phyloP scores from a whole-genome alignment of 2,113 vertebrate species.

The Planiliza haematocheilus region DNA sequence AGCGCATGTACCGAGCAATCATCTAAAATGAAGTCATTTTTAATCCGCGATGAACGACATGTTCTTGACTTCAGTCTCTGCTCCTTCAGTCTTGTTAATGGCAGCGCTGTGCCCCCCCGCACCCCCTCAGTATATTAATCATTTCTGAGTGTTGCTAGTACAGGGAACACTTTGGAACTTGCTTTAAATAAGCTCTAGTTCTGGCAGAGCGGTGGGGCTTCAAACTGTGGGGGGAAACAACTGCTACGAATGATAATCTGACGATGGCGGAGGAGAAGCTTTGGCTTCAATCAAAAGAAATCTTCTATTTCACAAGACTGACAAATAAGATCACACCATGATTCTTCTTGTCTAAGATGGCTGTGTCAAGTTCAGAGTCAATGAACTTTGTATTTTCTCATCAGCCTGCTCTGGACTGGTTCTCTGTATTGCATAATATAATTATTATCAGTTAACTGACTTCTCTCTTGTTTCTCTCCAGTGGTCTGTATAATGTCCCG shows the following conservation, averaged over 20 bases:
- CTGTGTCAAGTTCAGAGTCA: slow-evolving; percentile 15
- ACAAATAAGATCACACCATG: slow-evolving; percentile 15
- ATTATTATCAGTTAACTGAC: not conserved
- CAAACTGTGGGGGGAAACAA: slow-evolving; percentile 60
- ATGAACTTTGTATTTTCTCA: slow-evolving; percentile 7
- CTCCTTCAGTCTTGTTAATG: slow-evolving; percentile 58
- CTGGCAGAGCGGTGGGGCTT: slow-evolving; percentile 59
- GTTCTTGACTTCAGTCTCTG: slow-evolving; percentile 62
- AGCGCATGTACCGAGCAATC: slow-evolving; percentile 49
- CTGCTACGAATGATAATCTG: slow-evolving; percentile 62
- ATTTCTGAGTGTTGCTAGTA: slow-evolving; percentile 70
- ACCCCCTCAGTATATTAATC: slow-evolving; percentile 68
- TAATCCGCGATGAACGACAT: slow-evolving; percentile 63
- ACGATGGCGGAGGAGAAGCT: slow-evolving; percentile 37
- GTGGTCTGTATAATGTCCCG: not conserved
- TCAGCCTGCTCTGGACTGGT: not conserved
- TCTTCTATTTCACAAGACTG: slow-evolving; percentile 42
- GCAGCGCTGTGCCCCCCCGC: slow-evolving; percentile 42
- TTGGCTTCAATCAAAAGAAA: slow-evolving; percentile 53
- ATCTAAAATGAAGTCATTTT: slow-evolving; percentile 56
- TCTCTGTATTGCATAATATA: not conserved
- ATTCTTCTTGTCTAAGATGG: slow-evolving; percentile 10
- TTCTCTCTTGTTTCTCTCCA: not conserved
- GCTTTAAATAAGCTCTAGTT: slow-evolving; percentile 57
- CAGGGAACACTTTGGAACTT: slow-evolving; percentile 55